These are phyloP conservation scores for Pseudomyrmex gracilis DNA, from an alignment of 1,140 invertebrate species.

Conservation along the genomic window DNA sequence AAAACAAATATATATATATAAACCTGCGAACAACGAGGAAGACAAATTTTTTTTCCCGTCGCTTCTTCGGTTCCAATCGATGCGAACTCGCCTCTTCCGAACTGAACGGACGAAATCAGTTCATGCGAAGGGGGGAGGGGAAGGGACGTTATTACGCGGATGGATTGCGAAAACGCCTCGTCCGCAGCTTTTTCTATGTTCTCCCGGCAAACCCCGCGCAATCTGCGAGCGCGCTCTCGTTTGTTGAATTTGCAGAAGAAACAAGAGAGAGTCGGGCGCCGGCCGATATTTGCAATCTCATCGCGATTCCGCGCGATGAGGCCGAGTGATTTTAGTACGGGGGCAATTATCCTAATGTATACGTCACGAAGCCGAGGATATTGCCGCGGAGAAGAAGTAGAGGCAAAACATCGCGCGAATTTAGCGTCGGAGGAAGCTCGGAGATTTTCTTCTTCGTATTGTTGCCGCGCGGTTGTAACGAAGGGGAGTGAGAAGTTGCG, in stretches of 20 bases:
- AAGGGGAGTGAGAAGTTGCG: constrained; percentile 25
- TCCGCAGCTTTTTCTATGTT: constrained; percentile 45
- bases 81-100: neutral
- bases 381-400: neutral
- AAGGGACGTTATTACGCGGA: constrained; percentile 6
- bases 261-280: constrained; percentile 31
- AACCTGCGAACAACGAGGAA: neutral
- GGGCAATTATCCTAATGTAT: constrained; percentile 73
- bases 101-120: constrained; percentile 19
- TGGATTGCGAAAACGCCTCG: constrained; percentile 10
- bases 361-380: constrained; percentile 63
- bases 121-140: neutral
- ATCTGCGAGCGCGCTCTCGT: constrained; percentile 45
- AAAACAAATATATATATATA: neutral
- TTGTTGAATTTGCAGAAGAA: constrained; percentile 41
- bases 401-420: constrained; percentile 21
- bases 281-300: constrained; percentile 31
- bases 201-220: constrained; percentile 16
- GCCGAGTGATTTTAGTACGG: constrained; percentile 36
- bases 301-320: constrained; percentile 1
- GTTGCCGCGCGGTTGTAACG: neutral
- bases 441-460: neutral
- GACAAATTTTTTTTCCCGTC: neutral
- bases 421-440: constrained; percentile 18
- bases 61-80: neutral